phyloP scores from a whole-genome alignment of 1,140 invertebrate genomes.

The Euglossa dilemma region DNA sequence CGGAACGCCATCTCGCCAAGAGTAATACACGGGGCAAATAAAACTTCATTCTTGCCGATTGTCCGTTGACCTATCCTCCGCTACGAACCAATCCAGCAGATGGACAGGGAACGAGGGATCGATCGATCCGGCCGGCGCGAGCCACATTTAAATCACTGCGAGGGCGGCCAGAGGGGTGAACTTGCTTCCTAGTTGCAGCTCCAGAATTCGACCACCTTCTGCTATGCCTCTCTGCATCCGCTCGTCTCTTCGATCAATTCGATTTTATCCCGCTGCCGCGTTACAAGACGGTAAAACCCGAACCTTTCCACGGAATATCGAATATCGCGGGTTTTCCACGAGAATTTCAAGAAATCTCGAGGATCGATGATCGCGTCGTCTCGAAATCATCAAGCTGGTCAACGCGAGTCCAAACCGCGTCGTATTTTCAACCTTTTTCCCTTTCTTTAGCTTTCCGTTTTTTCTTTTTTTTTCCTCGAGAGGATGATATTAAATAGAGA shows the following conservation, averaged over 20 bases:
- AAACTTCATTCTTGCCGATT: slow-evolving; percentile 71
- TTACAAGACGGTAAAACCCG: not conserved
- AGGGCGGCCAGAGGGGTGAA: not conserved
- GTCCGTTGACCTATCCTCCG: slow-evolving; percentile 54
- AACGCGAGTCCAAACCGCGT: no score
- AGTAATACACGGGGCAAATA: slow-evolving; percentile 71
- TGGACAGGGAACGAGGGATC: slow-evolving; percentile 60
- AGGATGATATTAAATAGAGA: slow-evolving; percentile 12
- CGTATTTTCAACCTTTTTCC: not conserved
- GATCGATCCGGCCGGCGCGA: slow-evolving; percentile 55
- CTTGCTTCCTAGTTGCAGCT: not conserved
- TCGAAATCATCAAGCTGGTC: no score
- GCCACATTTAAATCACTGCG: slow-evolving; percentile 59
- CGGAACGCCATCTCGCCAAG: slow-evolving; percentile 49
- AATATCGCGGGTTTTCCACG: no score
- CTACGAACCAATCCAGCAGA: slow-evolving; percentile 61
- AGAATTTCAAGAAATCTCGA: no score
- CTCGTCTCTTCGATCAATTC: not conserved
- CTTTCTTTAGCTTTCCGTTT: no score
- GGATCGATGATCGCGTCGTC: no score
- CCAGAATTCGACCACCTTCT: not conserved
- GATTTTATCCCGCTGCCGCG: not conserved
- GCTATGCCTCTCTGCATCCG: no score
- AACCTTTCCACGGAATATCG: not conserved
- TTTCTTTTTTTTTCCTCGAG: not conserved